phyloP scores from a whole-genome alignment of 1,140 invertebrate genomes.

The Lerema accius region DNA sequence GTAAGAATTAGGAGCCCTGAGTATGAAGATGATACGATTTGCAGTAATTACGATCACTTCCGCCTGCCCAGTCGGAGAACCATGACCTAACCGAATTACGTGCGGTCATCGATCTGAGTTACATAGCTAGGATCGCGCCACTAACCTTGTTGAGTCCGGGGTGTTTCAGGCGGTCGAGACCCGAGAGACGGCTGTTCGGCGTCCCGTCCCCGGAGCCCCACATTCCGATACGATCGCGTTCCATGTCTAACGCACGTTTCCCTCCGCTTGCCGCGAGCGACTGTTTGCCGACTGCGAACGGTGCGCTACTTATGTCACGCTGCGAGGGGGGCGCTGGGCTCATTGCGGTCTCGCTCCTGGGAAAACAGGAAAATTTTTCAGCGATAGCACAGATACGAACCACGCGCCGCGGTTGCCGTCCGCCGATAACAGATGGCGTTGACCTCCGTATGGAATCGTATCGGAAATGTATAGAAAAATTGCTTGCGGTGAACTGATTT shows the following conservation, averaged over 20 bases:
- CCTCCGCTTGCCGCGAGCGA: constrained; percentile 53
- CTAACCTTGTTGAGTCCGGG: constrained; percentile 90
- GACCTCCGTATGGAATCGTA: constrained; percentile 23
- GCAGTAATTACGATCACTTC: constrained; percentile 46
- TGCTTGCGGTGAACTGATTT: constrained; percentile 28
- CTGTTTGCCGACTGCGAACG: constrained; percentile 57
- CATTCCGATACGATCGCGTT: constrained; percentile 86
- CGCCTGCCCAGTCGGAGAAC: constrained; percentile 44
- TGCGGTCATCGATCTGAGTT: constrained; percentile 34
- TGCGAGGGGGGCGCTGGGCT: constrained; percentile 71
- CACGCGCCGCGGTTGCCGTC: constrained; percentile 51
- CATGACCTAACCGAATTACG: constrained; percentile 62
- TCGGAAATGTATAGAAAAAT: constrained; percentile 28
- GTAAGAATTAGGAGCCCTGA: no score
- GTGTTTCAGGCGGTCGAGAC: constrained; percentile 89
- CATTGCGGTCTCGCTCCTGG: constrained; percentile 77
- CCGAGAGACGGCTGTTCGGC: constrained; percentile 81
- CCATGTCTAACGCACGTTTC: constrained; percentile 72
- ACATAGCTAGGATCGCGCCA: constrained; percentile 8
- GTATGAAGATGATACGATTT: constrained; percentile 20
- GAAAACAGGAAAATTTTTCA: constrained; percentile 78
- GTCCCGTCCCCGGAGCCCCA: constrained; percentile 83
- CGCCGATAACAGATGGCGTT: constrained; percentile 74
- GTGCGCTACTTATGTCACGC: constrained; percentile 65
- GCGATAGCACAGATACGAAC: constrained; percentile 56